Conservation (phyloP, 2,888 invertebrate genomes). For the Octonoba sinensis region DNA sequence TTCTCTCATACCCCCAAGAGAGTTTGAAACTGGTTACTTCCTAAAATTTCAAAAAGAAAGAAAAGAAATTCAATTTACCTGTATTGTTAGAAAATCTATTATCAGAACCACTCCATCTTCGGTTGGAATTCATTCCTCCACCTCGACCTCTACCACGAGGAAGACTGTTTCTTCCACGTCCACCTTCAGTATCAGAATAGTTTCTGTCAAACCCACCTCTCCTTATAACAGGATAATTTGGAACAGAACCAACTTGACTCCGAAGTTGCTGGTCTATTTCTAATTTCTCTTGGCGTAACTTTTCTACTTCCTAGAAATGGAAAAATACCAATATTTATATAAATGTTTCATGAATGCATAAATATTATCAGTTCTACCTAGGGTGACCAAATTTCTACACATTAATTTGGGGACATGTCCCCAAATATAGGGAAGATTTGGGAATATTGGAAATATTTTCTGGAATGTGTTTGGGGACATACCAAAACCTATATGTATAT, state of each 20-base stretch:
- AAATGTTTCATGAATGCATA: no score
- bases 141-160: conserved; percentile 53
- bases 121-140: conserved; percentile 40
- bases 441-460: no score
- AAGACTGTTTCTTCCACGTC: conserved; percentile 38
- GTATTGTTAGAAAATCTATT: conserved; percentile 53
- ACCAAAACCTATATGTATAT: no score
- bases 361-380: no score
- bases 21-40: no score
- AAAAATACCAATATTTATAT: not conserved
- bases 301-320: conserved; percentile 90
- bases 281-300: conserved; percentile 91
- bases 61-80: conserved; percentile 25
- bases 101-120: conserved; percentile 61
- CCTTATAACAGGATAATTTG: conserved; percentile 48
- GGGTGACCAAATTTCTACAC: no score
- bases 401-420: no score
- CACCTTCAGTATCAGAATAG: conserved; percentile 72
- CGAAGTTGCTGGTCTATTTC: conserved; percentile 96
- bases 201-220: conserved; percentile 56
- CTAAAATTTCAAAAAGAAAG: no score
- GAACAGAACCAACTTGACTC: conserved; percentile 64
- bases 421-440: no score
- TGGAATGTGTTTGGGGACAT: no score
- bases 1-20: no score